Base-by-base conservation (phyloP, 2,113 vertebrate genomes). In the Mastomys coucha region DNA sequence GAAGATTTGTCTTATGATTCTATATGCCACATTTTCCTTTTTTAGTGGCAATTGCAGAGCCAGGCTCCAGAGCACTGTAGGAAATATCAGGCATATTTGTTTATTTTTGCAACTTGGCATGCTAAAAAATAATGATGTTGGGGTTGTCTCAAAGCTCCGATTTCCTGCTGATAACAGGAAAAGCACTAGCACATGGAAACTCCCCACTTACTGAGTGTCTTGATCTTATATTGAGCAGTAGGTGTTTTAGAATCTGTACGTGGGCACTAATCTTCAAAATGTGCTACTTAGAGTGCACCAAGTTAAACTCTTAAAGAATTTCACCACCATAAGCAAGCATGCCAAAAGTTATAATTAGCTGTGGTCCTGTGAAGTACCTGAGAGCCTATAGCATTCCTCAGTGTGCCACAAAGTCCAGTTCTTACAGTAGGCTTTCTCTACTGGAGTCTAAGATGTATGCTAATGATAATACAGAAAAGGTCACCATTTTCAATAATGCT, bases 1-100 rank as follows among this genome's bases (percentile, higher is more conserved):
- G 19, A 95, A 24, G 45, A 93, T 73, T 73, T 26, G 28, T 36
- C 31, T 39, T 91, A 36, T 81, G 95, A 93, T 90, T 96, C 28
- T 28, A 28, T 31, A 86, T 56, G 65, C 45, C 36, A 82, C 20
- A 60, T 91, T 96, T 31, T 78, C 69, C 84, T 63, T 56, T 39
- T 56, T 45, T 75, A 88, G 6, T 13, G 4, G n/a, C 53, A 72
- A 76, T 22, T 94, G 20, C n/a, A 53, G 82, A 26, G 75, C 20
- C 60, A 63, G 77, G 24, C 56, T 16, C 36, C 89, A 91, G 51
- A 87, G 16, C n/a, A 81, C 42, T 58, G 8, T 42, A 12, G 19
- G 28, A 69, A 60, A 39, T 0, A 1, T 85, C 33, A 82, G 73
- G 28, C 78, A 53, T 45, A n/a, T 28, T 31, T 19, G 67, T 58